Evolutionary conservation across 2,797 vertebrate genomes (phyloP).

Genomic region (Mus minutoides): DNA sequence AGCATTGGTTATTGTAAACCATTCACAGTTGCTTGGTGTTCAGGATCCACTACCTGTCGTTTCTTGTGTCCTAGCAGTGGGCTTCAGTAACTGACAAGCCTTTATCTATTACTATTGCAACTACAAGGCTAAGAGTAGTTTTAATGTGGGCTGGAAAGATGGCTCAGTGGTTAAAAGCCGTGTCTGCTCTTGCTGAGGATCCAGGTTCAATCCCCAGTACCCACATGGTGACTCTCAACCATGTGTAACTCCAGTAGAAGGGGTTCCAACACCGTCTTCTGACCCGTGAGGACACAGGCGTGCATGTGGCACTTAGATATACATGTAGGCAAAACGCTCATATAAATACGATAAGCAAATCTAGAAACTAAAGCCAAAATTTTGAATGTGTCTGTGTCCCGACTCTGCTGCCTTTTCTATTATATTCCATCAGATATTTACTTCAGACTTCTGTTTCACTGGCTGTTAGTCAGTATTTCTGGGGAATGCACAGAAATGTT

Average conservation of each 20-base stretch:
- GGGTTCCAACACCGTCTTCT: not conserved
- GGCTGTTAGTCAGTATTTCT: not conserved
- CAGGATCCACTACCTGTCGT: not conserved
- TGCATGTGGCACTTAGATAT: no score
- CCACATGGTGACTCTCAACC: no score
- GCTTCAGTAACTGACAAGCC: not conserved
- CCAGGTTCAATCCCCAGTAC: not conserved
- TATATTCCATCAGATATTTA: not conserved
- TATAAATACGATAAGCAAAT: not conserved
- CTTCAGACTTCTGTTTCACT: not conserved
- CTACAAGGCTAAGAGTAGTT: constrained; percentile 20
- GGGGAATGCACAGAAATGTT: not conserved
- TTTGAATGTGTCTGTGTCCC: not conserved
- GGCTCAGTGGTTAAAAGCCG: not conserved
- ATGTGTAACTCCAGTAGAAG: not conserved
- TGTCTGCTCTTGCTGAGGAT: not conserved
- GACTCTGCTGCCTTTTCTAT: not conserved
- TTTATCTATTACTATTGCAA: constrained; percentile 7
- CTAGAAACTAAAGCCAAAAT: not conserved
- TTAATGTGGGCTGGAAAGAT: not conserved
- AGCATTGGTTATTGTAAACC: constrained; percentile 29
- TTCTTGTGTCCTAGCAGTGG: not conserved
- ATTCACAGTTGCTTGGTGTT: not conserved
- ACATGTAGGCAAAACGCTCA: not conserved
- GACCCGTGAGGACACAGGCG: not conserved